These are phyloP conservation scores for Platichthys flesus DNA, from an alignment of 2,113 vertebrate genomes.

Conservation along the genomic window DNA sequence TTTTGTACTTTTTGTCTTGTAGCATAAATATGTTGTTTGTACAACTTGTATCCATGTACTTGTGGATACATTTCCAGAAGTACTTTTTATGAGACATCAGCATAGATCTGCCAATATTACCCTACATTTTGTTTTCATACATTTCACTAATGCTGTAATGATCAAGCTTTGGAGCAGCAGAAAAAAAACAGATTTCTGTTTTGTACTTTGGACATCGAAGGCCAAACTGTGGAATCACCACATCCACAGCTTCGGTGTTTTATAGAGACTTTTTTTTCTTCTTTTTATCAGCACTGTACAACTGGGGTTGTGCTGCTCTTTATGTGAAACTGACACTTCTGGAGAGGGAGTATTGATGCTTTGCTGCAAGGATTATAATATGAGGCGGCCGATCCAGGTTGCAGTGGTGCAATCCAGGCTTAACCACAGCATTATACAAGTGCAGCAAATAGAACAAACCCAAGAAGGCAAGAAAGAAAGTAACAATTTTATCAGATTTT, in stretches of 20 bases:
- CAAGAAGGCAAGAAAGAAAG: background rate
- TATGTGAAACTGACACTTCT: constrained; percentile 11
- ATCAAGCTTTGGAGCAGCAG: background rate
- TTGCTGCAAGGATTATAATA: constrained; percentile 19
- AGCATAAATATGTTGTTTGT: background rate
- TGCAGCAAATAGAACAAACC: constrained; percentile 14
- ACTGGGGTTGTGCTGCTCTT: background rate
- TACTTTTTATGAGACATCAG: background rate
- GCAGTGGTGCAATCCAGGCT: constrained; percentile 29
- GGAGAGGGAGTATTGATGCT: constrained; percentile 5
- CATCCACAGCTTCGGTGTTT: background rate
- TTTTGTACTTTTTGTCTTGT: background rate
- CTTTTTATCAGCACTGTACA: background rate
- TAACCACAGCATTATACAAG: constrained; percentile 24
- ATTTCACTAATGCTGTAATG: background rate
- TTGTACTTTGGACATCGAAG: background rate
- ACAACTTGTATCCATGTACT: background rate
- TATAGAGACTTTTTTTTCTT: background rate
- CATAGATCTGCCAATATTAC: background rate
- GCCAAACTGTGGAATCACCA: background rate
- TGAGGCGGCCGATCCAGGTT: constrained; percentile 22
- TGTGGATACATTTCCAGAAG: background rate
- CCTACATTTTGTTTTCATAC: background rate
- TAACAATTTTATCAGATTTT: background rate
- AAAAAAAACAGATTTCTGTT: too few species aligned